A percentile compares a stretch with the other conserved stretches of the same genome.
These are phyloP conservation scores for Oryzias sinensis DNA, from an alignment of 2,797 vertebrate species.

Conservation along the genomic window DNA sequence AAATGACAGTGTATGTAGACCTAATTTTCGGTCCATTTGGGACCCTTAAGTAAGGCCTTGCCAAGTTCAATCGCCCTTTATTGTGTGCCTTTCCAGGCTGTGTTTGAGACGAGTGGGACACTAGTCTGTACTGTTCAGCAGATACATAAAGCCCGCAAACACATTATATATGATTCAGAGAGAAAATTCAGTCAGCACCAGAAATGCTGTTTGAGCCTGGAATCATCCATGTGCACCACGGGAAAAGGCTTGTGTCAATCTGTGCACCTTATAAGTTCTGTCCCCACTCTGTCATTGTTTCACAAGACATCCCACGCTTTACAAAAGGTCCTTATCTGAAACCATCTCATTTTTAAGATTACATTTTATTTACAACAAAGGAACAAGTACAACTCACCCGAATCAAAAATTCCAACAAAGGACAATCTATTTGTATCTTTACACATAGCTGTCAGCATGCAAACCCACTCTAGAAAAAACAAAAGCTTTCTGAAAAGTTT, in stretches of 20 bases:
- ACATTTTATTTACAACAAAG: conserved; percentile 20
- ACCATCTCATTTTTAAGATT: conserved; percentile 28
- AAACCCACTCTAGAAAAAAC: conserved; percentile 2
- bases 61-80: conserved; percentile 41
- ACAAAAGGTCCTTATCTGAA: conserved; percentile 39
- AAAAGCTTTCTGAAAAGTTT: conserved; percentile 21
- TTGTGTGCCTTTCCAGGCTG: conserved; percentile 20
- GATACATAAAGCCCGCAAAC: conserved; percentile 5
- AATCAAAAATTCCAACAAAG: conserved; percentile 34
- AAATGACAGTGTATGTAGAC: conserved; percentile 15
- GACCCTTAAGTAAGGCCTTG: conserved; percentile 13
- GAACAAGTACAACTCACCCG: neutral
- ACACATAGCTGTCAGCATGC: neutral
- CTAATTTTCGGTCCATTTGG: conserved; percentile 19
- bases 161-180: no score
- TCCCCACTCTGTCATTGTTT: conserved; percentile 43
- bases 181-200: no score
- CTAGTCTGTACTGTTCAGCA: conserved; percentile 36
- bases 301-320: conserved; percentile 51
- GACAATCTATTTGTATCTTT: conserved; percentile 7
- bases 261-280: conserved; percentile 50
- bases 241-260: conserved; percentile 32
- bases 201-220: neutral
- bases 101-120: conserved; percentile 30
- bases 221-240: conserved; percentile 22